Percentiles rank a stretch among this genome's conserved stretches.
Conservation (phyloP, 2,113 vertebrate species). For the Brevimyrus niger region DNA sequence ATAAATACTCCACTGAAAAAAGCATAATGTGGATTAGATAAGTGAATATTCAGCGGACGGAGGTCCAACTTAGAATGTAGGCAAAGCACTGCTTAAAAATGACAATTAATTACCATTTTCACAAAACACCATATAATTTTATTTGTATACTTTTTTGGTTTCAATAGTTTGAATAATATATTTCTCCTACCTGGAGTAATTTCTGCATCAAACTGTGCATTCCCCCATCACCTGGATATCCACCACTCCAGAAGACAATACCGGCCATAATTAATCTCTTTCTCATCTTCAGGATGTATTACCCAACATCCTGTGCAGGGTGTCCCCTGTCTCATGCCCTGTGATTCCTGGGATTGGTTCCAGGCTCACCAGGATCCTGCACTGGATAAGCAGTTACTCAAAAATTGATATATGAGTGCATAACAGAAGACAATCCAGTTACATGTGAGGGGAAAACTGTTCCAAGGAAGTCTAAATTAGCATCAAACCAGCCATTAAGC, state of each 20-base stretch:
- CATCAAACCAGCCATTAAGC: background rate
- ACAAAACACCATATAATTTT: background rate
- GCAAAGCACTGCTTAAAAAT: background rate
- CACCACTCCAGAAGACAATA: background rate
- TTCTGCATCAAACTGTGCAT: background rate
- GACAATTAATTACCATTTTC: background rate
- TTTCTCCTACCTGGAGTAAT: background rate
- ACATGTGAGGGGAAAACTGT: background rate
- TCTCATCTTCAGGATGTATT: background rate
- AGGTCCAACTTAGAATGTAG: background rate
- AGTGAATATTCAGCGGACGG: conserved; percentile 11
- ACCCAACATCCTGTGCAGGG: background rate
- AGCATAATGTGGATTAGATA: conserved; percentile 20
- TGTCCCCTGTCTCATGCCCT: background rate
- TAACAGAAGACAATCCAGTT: background rate
- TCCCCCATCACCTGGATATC: background rate
- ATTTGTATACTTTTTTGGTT: background rate
- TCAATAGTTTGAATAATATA: background rate
- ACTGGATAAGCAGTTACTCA: background rate
- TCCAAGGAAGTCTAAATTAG: background rate
- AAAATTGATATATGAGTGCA: background rate
- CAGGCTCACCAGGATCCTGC: background rate
- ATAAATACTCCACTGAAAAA: conserved; percentile 21
- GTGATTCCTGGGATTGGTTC: background rate
- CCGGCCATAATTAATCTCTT: background rate